Conservation (phyloP, 2,113 vertebrate genomes). For the Ceyx cyanopectus region DNA sequence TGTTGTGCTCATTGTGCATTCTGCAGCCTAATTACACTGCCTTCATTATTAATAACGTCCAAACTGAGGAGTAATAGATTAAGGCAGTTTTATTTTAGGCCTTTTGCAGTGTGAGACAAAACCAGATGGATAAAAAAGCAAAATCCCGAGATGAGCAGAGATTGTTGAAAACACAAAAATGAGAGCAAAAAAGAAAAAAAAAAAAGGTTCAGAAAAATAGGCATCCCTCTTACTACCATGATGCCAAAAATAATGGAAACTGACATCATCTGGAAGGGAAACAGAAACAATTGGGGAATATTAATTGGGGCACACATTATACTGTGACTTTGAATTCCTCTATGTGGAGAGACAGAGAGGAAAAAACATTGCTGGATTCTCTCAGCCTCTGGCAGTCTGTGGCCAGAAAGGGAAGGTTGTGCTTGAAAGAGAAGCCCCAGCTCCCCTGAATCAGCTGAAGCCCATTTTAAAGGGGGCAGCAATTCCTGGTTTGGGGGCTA, state of each 20-base stretch:
- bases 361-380: neutral
- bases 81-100: constrained; percentile 29
- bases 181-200: neutral
- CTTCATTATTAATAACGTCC: constrained; percentile 51
- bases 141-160: neutral
- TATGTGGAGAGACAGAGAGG: neutral
- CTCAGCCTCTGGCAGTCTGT: neutral
- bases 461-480: neutral
- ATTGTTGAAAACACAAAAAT: neutral
- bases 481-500: neutral
- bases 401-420: neutral
- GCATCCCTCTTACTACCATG: neutral
- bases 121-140: neutral
- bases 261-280: constrained; percentile 58
- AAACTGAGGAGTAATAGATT: constrained; percentile 16
- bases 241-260: constrained; percentile 38
- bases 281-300: constrained; percentile 32
- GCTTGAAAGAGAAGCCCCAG: constrained; percentile 12
- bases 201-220: neutral
- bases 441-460: neutral
- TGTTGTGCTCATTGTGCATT: constrained; percentile 25
- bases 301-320: constrained; percentile 40
- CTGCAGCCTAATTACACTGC: constrained; percentile 58
- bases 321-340: neutral
- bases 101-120: neutral